Evolutionary conservation across 2,113 vertebrate species (phyloP), one percentile per base, ranked within the genome.

Genomic region (Ochotona curzoniae): DNA sequence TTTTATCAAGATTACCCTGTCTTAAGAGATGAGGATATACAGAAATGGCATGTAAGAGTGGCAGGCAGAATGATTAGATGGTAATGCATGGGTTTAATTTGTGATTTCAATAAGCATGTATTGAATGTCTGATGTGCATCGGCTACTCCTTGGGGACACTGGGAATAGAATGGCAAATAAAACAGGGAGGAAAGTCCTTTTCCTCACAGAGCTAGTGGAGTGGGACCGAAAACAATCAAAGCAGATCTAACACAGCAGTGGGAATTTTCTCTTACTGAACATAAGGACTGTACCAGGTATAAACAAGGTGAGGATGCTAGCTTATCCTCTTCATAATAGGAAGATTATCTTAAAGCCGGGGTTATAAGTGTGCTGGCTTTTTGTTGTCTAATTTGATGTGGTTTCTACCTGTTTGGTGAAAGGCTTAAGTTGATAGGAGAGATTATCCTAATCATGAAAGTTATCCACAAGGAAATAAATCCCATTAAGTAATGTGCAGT

Each of bases 321-420:
- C 44, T 66, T 86, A 57, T 54, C 28, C 15, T 86, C 20, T 32
- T 90, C 32, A 21, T 60, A 70, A 47, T 28, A 66, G 75, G 28
- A 66, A 73, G 18, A 57, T 67, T 75, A 69, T 93, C 54, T 91
- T 81, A 88, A 87, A 87, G n/a, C 35, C 14, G 73, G 23, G 18
- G 25, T 61, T 75, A 44, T 32, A 87, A 80, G 32, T 80, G 35
- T 47, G 73, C 44, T 83, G 38, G 38, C 38, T 90, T 83, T 44
- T 86, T 32, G 5, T 67, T 74, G 51, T 60, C 66, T 83, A 66
- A 71, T 71, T 90, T 69, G 57, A n/a, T 51, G 26, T 91, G 49
- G 28, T 8, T 85, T 81, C 54, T 75, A 64, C 57, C 32, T 47
- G 10, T 70, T 66, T 57, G 51, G 47, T 64, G 30, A 90, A 90